These are phyloP conservation scores for Eilema sororculum DNA, from an alignment of 2,888 invertebrate genomes.

Conservation along the genomic window DNA sequence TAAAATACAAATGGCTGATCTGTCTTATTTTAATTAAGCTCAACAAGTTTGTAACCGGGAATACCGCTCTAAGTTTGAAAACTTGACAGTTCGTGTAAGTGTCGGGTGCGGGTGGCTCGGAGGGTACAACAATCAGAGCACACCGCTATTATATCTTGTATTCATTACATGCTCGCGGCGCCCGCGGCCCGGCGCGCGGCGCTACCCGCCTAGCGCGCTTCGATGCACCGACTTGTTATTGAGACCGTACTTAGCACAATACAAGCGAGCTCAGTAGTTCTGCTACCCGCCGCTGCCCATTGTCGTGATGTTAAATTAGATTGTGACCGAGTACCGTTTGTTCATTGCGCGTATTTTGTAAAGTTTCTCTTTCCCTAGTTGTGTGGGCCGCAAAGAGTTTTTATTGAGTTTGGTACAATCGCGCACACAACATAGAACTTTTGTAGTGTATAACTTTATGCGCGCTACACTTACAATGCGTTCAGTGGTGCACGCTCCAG, in stretches of 20 bases:
- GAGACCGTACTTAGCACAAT: slow-evolving; percentile 17
- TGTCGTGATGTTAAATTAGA: slow-evolving; percentile 27
- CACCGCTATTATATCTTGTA: slow-evolving; percentile 33
- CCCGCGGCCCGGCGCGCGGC: background rate
- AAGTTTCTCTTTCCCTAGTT: slow-evolving; percentile 9
- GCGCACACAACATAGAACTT: background rate
- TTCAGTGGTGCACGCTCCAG: background rate
- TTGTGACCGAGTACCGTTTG: slow-evolving; percentile 16
- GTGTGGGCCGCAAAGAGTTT: background rate
- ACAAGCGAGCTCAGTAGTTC: slow-evolving; percentile 10
- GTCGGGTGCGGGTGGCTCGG: background rate
- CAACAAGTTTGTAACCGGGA: no score
- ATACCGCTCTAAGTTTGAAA: background rate
- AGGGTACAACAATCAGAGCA: slow-evolving; percentile 26
- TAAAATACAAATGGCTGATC: no score
- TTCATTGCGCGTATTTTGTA: slow-evolving; percentile 20
- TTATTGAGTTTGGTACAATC: background rate
- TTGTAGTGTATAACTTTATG: background rate
- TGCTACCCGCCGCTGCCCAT: background rate
- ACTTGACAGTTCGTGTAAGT: background rate
- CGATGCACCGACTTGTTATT: background rate
- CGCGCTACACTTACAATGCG: background rate
- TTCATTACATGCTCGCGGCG: slow-evolving; percentile 22
- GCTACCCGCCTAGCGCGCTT: background rate
- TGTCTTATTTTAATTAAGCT: background rate